These are phyloP conservation scores for Hylaea fasciaria DNA, from an alignment of 2,888 invertebrate species.

Conservation along the genomic window DNA sequence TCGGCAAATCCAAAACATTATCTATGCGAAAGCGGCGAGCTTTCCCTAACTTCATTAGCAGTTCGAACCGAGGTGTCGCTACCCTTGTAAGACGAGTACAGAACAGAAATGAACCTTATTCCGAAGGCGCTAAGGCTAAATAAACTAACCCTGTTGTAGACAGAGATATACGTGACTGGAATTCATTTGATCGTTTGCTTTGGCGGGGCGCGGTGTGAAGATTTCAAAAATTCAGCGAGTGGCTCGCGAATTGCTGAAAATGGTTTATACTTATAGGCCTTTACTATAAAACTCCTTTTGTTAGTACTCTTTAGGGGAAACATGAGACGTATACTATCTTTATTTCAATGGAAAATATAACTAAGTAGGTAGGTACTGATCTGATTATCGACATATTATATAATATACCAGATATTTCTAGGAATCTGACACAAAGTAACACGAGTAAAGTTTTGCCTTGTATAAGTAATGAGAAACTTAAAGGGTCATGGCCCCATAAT, in stretches of 20 bases:
- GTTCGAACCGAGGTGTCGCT: slow-evolving; percentile 46
- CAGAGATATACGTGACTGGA: slow-evolving; percentile 53
- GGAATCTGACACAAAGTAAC: no score
- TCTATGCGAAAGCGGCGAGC: slow-evolving; percentile 43
- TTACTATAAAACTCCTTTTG: slow-evolving; percentile 7
- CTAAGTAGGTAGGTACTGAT: background rate
- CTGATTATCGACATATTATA: no score
- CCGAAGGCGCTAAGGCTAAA: slow-evolving; percentile 12
- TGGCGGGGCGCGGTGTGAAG: slow-evolving; percentile 45
- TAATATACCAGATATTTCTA: no score
- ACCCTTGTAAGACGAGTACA: slow-evolving; percentile 10
- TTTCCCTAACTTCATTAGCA: slow-evolving; percentile 60
- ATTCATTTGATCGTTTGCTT: slow-evolving; percentile 48
- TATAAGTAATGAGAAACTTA: no score
- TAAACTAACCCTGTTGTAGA: slow-evolving; percentile 15
- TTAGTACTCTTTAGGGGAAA: background rate
- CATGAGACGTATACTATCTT: background rate
- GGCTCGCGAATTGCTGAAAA: slow-evolving; percentile 26
- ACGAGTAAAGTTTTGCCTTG: no score
- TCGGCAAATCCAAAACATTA: slow-evolving; percentile 34
- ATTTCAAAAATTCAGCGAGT: slow-evolving; percentile 38
- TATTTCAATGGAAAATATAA: background rate
- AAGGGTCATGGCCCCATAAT: no score
- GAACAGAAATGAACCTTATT: slow-evolving; percentile 23
- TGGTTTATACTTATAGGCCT: slow-evolving; percentile 20